phyloP scores from a whole-genome alignment of 2,113 vertebrate genomes.

The Nothocercus nigrocapillus region DNA sequence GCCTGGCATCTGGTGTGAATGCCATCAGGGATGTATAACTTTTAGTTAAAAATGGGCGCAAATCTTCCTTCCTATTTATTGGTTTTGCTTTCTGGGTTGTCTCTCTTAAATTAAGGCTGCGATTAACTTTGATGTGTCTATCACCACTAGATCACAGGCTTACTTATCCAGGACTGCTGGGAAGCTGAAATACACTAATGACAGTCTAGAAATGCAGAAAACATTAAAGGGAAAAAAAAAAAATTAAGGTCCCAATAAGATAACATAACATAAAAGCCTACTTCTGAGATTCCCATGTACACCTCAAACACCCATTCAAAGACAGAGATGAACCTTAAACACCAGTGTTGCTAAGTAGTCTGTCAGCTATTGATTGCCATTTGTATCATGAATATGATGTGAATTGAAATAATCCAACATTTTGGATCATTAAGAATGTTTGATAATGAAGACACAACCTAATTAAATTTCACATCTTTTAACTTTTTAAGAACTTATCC shows the following conservation, averaged over 20 bases:
- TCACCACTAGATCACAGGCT: conserved; percentile 45
- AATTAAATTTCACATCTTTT: neutral
- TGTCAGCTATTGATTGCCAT: neutral
- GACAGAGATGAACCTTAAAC: neutral
- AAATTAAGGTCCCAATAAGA: neutral
- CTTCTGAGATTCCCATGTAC: neutral
- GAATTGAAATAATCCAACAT: neutral
- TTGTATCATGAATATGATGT: neutral
- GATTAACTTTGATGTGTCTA: conserved; percentile 65
- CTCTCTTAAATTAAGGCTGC: conserved; percentile 17
- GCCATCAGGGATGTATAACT: neutral
- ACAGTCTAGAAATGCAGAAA: conserved; percentile 29
- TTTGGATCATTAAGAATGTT: neutral
- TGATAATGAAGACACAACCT: neutral
- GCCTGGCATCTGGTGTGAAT: neutral
- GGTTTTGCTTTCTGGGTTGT: conserved; percentile 40
- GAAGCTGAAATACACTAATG: conserved; percentile 52
- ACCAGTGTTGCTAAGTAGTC: neutral
- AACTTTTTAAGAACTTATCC: neutral
- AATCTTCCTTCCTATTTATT: neutral
- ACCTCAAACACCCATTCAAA: neutral
- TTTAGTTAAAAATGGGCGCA: neutral
- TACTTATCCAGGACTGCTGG: neutral
- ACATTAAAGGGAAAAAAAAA: neutral
- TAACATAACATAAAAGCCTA: neutral